phyloP scores from a whole-genome alignment of 2,113 vertebrate genomes.

The Nettapus auritus region DNA sequence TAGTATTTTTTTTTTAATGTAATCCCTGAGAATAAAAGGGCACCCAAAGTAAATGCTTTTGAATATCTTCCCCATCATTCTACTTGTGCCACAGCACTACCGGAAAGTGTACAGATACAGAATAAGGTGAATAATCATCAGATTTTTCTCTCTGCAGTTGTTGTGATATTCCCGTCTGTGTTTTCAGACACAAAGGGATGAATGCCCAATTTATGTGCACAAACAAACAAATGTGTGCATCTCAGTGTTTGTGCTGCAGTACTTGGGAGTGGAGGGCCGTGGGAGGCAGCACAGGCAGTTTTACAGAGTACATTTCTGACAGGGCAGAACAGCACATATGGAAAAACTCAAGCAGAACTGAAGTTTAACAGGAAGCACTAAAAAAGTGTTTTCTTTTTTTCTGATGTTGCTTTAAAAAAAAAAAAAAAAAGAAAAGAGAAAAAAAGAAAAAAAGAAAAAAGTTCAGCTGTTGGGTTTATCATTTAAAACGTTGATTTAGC shows the following conservation, averaged over 20 bases:
- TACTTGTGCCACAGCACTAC: neutral
- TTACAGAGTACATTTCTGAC: neutral
- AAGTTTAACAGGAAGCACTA: neutral
- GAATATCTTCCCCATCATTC: neutral
- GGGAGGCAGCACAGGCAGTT: neutral
- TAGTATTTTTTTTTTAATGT: neutral
- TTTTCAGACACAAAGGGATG: neutral
- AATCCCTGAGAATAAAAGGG: neutral
- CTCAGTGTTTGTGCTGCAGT: neutral
- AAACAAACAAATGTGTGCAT: rapidly evolving
- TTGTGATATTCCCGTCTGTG: rapidly evolving
- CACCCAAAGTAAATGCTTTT: neutral
- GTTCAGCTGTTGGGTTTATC: neutral
- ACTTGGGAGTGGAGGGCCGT: neutral
- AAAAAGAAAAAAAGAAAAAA: neutral
- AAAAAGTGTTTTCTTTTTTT: neutral
- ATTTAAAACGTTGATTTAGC: neutral
- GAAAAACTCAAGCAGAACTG: neutral
- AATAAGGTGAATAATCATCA: neutral
- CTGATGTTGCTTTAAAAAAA: neutral
- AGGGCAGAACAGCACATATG: neutral
- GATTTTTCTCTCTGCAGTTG: neutral
- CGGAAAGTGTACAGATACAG: neutral
- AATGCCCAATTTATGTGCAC: neutral
- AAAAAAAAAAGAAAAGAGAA: neutral